These are phyloP conservation scores for Chondrilla cf. caribensis DNA, from an alignment of 37 sponge, comb jelly and placozoan species.

Conservation along the genomic window DNA sequence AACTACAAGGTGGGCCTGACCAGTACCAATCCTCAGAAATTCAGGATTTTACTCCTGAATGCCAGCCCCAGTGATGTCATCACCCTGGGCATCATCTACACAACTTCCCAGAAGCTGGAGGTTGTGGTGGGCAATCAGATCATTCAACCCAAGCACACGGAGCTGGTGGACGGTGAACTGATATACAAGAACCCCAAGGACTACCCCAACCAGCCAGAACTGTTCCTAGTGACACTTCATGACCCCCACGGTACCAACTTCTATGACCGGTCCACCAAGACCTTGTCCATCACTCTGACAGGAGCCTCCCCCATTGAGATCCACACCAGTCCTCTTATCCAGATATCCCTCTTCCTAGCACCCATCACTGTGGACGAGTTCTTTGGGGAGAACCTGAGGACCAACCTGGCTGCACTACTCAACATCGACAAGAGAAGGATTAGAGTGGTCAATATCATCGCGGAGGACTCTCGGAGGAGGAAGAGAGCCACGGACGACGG, in stretches of 20 bases:
- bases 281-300: slow-evolving; percentile 58
- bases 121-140: slow-evolving; percentile 31
- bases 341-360: slow-evolving; percentile 46
- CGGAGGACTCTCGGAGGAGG: slow-evolving; percentile 31
- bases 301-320: slow-evolving; percentile 44
- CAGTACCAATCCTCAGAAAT: slow-evolving; percentile 85
- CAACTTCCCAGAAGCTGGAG: slow-evolving; percentile 79
- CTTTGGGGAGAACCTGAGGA: slow-evolving; percentile 77
- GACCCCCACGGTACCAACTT: slow-evolving; percentile 62
- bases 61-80: slow-evolving; percentile 57
- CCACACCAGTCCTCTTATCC: slow-evolving; percentile 58
- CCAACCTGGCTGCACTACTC: slow-evolving; percentile 78
- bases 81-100: slow-evolving; percentile 66
- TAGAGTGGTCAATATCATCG: slow-evolving; percentile 70
- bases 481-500: slow-evolving; percentile 10
- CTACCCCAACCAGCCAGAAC: background rate
- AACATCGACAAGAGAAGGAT: slow-evolving; percentile 65
- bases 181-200: slow-evolving; percentile 29
- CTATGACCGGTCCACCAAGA: slow-evolving; percentile 48
- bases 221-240: slow-evolving; percentile 37
- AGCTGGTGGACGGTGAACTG: slow-evolving; percentile 38
- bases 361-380: slow-evolving; percentile 78
- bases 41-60: slow-evolving; percentile 70
- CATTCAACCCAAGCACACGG: slow-evolving; percentile 53
- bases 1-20: slow-evolving; percentile 76